Evolutionary conservation across 2,888 invertebrate species (phyloP), one percentile per base, ranked within the genome.

Genomic region (Eilema depressum): DNA sequence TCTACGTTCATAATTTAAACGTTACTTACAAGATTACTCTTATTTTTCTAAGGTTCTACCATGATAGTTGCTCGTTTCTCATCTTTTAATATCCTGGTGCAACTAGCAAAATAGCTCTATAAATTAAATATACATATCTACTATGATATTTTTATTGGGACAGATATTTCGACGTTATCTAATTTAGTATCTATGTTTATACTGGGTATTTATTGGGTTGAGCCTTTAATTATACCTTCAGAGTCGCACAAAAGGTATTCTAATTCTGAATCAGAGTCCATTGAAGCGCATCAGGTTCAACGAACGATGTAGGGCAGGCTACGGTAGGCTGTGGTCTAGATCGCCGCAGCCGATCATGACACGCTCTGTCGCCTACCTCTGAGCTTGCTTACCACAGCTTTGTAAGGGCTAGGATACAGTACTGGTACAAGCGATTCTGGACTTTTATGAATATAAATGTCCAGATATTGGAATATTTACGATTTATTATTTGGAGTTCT

Each of bases 311-410:
- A 78, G 78, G 74, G 74, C 76, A 83, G 79, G 72, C 73, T 73
- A 79, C 78, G 78, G 76, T 79, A 75, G 77, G 74, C 78, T 86
- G 87, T 79, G 89, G 83, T 87, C 88, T 86, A 85, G 85, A 85
- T 83, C 78, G 78, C 80, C 81, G 79, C 86, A 85, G 83, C 84
- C 83, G 86, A 85, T 86, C 85, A 88, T 90, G 89, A 90, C 88
- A 89, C 89, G 91, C 84, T 90, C 89, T 89, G 80, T 85, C 90
- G 89, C 91, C 85, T 86, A 86, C 85, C 78, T 83, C 76, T 81
- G 79, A 81, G 82, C 83, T 83, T 81, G 81, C 81, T 74, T 66
- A 71, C 75, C 80, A 74, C 83, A 76, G 78, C 81, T 78, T 30
- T n/a, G 10, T 71, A 74, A 61, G 47, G 76, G 63, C 53, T 14